Conservation (phyloP, 2,113 vertebrate species). For the Onychostruthus taczanowskii region DNA sequence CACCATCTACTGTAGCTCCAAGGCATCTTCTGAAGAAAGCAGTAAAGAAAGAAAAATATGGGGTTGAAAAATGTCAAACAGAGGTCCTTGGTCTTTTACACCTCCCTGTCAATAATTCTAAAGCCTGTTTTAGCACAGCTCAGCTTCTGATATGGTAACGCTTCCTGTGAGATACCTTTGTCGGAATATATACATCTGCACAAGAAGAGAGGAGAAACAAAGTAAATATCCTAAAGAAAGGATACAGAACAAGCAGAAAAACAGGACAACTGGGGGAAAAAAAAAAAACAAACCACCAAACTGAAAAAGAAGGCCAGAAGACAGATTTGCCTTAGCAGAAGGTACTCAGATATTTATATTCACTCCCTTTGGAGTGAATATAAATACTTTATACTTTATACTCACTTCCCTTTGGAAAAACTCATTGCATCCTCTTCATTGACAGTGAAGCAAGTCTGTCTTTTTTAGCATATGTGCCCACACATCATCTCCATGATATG, state of each 20-base stretch:
- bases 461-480: neutral
- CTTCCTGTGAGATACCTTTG: neutral
- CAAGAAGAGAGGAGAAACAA: neutral
- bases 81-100: neutral
- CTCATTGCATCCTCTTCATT: neutral
- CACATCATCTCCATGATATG: neutral
- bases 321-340: neutral
- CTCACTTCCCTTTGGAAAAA: neutral
- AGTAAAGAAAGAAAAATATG: neutral
- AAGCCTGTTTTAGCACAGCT: neutral
- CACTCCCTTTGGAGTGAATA: too few species aligned
- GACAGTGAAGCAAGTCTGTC: neutral
- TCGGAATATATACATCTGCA: neutral
- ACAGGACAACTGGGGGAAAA: neutral
- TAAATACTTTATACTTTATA: too few species aligned
- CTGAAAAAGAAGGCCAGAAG: neutral
- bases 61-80: neutral
- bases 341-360: neutral
- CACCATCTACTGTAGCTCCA: neutral
- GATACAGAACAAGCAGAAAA: neutral
- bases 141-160: neutral
- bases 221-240: neutral
- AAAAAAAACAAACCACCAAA: neutral
- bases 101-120: neutral
- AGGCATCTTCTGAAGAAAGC: neutral